Evolutionary conservation across 2,113 vertebrate genomes (phyloP), one percentile per base, ranked within the genome.

Genomic region (Takifugu flavidus): DNA sequence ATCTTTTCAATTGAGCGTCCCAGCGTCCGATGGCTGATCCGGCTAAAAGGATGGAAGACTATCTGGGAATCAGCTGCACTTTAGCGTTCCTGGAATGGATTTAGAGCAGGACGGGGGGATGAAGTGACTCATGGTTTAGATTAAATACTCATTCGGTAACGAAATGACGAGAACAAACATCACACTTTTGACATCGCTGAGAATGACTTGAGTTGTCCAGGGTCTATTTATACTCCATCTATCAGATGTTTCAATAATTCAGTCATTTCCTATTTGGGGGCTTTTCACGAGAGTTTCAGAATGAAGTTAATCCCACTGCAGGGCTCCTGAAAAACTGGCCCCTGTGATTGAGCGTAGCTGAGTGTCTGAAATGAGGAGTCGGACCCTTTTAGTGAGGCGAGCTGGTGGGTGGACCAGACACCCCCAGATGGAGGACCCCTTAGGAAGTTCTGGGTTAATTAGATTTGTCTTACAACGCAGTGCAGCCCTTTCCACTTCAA

Each of bases 381-480:
- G 75, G 59, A 79, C 62, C 67, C 69, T 80, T 80, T 84, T 81
- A 85, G 68, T 54, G 71, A 72, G 78, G 53, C 66, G 67, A 20
- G 20, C 20, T 20, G 20, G 20, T 63, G 80, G 75, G 65, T 56
- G 42, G 65, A 57, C 72, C 62, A 68, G 74, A 82, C 76, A 84
- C 87, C 65, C 77, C 71, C 75, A 82, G 82, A 86, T 61, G 13
- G 57, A 65, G 78, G 58, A 84, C 78, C 82, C 69, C 73, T 59
- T 68, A 88, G 89, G 88, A 89, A 89, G 83, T 80, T 69, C 56
- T 63, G 78, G 78, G 86, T 88, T 90, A 87, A 91, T 91, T 86
- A 78, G 81, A 92, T 90, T 91, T 88, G 83, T 89, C 82, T 87
- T 78, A 79, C 75, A 76, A 84, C 57, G 79, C 60, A 80, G 74